phyloP scores from a whole-genome alignment of 1,140 invertebrate species.

The Arion vulgaris region DNA sequence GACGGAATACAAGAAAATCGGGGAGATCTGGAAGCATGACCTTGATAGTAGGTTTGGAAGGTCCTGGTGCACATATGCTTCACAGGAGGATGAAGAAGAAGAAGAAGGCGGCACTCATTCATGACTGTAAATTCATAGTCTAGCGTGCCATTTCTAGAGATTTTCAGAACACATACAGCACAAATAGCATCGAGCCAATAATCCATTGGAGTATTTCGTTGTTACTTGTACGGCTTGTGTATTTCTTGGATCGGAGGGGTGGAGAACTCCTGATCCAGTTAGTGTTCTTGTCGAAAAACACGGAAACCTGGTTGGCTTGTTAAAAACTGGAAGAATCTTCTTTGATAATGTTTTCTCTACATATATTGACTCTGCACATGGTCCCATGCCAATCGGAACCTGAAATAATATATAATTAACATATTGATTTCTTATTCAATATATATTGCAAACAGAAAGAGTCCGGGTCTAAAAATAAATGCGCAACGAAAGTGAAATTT shows the following conservation, averaged over 20 bases:
- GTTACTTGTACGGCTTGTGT: constrained; percentile 19
- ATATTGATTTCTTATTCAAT: not conserved
- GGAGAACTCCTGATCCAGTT: not conserved
- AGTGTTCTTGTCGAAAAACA: constrained; percentile 49
- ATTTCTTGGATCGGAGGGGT: not conserved
- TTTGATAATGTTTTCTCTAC: constrained; percentile 44
- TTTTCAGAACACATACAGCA: constrained; percentile 31
- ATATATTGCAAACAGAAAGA: not conserved
- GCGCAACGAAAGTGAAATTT: no score
- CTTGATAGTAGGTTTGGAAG: no score
- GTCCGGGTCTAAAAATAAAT: no score
- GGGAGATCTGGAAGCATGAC: no score
- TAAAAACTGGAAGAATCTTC: constrained; percentile 61
- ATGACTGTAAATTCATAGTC: no score
- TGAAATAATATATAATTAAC: constrained; percentile 1
- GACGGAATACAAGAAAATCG: no score
- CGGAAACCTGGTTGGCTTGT: constrained; percentile 58
- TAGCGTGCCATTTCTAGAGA: not conserved
- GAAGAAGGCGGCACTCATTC: no score
- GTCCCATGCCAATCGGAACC: constrained; percentile 61
- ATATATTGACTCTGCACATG: constrained; percentile 52
- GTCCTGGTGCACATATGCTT: no score
- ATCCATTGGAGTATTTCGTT: constrained; percentile 43
- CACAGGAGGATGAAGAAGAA: no score
- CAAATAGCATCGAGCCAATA: constrained; percentile 36